Conservation (phyloP, 2,797 vertebrate genomes). For the Chelon auratus region DNA sequence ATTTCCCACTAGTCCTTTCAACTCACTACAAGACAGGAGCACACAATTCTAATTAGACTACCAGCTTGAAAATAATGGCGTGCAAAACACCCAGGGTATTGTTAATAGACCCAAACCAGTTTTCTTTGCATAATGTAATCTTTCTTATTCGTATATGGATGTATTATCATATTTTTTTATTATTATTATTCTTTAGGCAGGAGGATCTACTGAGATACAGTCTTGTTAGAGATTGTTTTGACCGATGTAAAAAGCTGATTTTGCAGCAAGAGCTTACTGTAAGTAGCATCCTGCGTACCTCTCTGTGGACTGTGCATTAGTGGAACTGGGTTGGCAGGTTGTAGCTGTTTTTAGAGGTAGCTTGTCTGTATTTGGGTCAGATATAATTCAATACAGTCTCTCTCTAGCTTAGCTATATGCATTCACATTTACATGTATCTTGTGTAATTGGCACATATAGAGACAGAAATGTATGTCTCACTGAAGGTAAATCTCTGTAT, state of each 20-base stretch:
- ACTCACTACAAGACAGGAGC: neutral
- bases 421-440: neutral
- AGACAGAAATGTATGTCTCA: neutral
- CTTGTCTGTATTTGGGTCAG: constrained; percentile 19
- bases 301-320: constrained; percentile 7
- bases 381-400: constrained; percentile 7
- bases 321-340: constrained; percentile 9
- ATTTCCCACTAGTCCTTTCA: neutral
- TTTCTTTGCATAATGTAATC: constrained; percentile 21
- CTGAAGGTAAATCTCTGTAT: neutral
- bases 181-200: no score
- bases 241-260: neutral
- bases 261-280: neutral
- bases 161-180: neutral
- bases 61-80: constrained; percentile 8
- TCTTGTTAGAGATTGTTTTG: no score
- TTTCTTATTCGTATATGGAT: constrained; percentile 1
- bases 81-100: neutral
- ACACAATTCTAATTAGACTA: constrained; percentile 22
- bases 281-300: neutral
- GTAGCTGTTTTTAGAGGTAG: constrained; percentile 13
- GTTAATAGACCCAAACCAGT: constrained; percentile 9
- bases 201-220: no score
- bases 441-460: neutral
- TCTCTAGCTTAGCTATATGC: neutral